Conservation (phyloP, 2,888 invertebrate species). For the Scelioninae gen. 2 region DNA sequence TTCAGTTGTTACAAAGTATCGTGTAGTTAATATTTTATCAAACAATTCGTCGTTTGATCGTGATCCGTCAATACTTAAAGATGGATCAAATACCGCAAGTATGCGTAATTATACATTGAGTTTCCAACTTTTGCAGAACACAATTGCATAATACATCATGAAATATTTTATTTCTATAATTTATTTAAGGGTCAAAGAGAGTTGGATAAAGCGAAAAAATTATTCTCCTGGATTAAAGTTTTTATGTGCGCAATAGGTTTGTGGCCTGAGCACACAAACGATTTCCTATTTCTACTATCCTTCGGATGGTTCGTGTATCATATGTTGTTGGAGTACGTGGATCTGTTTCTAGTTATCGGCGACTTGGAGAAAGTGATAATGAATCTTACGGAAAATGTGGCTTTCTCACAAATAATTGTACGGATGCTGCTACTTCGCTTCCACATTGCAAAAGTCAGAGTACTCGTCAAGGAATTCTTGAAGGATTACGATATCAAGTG, state of each 20-base stretch:
- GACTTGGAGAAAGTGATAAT: slow-evolving; percentile 67
- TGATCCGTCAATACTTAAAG: slow-evolving; percentile 16
- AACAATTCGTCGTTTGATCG: slow-evolving; percentile 14
- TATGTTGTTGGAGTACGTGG: slow-evolving; percentile 68
- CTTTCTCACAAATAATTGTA: slow-evolving; percentile 65
- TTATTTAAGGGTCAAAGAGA: slow-evolving; percentile 60
- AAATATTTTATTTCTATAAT: slow-evolving; percentile 10
- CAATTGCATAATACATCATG: not conserved
- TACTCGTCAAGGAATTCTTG: slow-evolving; percentile 62
- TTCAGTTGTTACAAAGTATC: too few relatives aligned
- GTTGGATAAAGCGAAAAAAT: slow-evolving; percentile 61
- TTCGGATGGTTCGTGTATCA: slow-evolving; percentile 66
- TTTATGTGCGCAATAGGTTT: slow-evolving; percentile 65
- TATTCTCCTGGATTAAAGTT: slow-evolving; percentile 65
- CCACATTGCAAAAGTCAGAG: slow-evolving; percentile 63
- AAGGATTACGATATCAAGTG: slow-evolving; percentile 63
- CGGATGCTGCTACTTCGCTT: slow-evolving; percentile 65
- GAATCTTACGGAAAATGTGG: slow-evolving; percentile 68
- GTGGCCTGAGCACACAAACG: slow-evolving; percentile 64
- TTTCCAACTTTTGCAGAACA: slow-evolving; percentile 6
- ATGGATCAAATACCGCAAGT: slow-evolving; percentile 12
- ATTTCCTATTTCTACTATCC: slow-evolving; percentile 40
- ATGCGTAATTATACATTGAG: slow-evolving; percentile 19
- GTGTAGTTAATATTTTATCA: too few relatives aligned
- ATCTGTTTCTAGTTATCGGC: slow-evolving; percentile 64